Conservation (phyloP, 2,113 vertebrate species). For the Psilopsiagon aurifrons region DNA sequence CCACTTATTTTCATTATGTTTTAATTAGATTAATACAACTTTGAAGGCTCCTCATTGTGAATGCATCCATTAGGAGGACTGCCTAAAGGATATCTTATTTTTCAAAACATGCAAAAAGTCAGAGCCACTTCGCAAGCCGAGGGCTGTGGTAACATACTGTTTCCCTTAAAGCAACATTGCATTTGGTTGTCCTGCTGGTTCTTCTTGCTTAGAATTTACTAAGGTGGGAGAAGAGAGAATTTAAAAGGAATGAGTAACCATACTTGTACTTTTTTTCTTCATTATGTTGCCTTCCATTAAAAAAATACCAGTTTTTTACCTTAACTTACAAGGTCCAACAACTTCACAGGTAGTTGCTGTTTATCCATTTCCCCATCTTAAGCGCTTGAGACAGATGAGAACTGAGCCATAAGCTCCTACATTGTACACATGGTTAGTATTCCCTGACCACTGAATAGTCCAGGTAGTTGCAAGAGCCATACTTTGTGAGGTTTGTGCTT, state of each 20-base stretch:
- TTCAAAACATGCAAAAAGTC: conserved; percentile 28
- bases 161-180: not conserved
- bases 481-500: not conserved
- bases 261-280: not conserved
- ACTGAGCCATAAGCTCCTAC: not conserved
- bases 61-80: not conserved
- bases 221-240: not conserved
- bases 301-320: fast-evolving
- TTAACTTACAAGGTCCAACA: not conserved
- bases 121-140: not conserved
- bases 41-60: conserved; percentile 38
- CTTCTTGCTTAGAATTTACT: conserved; percentile 2
- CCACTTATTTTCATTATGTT: not conserved
- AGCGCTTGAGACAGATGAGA: not conserved
- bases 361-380: not conserved
- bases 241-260: not conserved
- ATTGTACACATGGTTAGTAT: not conserved
- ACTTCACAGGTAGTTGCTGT: not conserved
- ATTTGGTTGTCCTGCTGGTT: not conserved
- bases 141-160: not conserved
- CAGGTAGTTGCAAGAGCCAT: not conserved
- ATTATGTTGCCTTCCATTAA: not conserved
- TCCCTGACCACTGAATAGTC: not conserved
- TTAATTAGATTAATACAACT: not conserved
- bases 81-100: conserved; percentile 21